Conservation (phyloP, 2,797 vertebrate genomes). For the Spheniscus humboldti region DNA sequence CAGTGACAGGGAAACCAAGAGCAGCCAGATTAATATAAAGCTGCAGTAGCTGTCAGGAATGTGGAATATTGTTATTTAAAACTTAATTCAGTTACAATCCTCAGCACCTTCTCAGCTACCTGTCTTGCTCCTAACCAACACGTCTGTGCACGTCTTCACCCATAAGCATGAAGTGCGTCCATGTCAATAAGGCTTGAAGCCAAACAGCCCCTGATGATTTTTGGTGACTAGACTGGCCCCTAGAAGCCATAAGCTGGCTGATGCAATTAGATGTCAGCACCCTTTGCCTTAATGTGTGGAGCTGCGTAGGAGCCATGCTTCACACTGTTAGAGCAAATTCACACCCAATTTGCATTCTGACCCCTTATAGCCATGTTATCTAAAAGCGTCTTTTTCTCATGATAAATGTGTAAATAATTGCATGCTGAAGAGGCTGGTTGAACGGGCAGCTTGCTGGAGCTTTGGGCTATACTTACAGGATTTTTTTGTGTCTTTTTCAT, state of each 20-base stretch:
- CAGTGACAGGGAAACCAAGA: not conserved
- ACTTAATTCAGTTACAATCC: not conserved
- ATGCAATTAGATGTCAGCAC: not conserved
- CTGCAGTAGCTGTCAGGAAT: not conserved
- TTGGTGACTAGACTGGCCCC: not conserved
- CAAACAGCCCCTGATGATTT: not conserved
- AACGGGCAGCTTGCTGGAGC: not conserved
- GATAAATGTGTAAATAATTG: not conserved
- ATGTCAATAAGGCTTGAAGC: not conserved
- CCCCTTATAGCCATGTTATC: not conserved
- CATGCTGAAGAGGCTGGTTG: not conserved
- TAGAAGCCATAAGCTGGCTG: not conserved
- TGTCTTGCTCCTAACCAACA: not conserved
- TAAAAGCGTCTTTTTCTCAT: not conserved
- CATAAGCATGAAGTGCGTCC: not conserved
- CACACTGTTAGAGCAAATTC: not conserved
- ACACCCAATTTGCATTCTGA: slow-evolving; percentile 16
- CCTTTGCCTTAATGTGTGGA: not conserved
- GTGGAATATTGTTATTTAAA: not conserved
- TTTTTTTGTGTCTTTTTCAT: slow-evolving; percentile 8
- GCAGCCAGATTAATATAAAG: not conserved
- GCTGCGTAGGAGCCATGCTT: not conserved
- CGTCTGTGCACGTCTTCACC: not conserved
- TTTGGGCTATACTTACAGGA: not conserved
- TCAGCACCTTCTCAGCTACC: not conserved